phyloP scores from a whole-genome alignment of 2,888 invertebrate genomes.

The Gari tellinella region DNA sequence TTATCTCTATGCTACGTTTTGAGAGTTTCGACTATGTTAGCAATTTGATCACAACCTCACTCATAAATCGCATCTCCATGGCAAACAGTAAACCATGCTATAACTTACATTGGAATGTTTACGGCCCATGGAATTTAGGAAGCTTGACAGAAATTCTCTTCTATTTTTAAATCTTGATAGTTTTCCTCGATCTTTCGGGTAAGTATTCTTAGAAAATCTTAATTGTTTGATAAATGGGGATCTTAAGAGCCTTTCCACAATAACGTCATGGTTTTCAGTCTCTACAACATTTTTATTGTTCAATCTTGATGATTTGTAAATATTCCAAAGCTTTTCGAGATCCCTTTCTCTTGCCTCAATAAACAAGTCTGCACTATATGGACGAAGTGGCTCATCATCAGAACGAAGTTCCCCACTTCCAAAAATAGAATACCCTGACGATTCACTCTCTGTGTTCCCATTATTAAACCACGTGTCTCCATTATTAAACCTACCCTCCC shows the following conservation, averaged over 20 bases:
- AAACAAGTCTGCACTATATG: too few species aligned
- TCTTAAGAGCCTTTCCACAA: conserved; percentile 33
- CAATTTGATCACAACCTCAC: neutral
- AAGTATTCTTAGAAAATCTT: conserved; percentile 24
- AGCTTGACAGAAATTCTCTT: neutral
- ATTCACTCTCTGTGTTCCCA: conserved; percentile 44
- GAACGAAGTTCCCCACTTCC: conserved; percentile 14
- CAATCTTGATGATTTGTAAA: too few species aligned
- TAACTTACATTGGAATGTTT: conserved; percentile 58
- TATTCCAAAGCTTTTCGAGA: too few species aligned
- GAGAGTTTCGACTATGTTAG: too few species aligned
- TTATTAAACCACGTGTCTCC: conserved; percentile 22
- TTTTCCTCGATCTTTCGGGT: conserved; percentile 51
- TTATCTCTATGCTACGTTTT: too few species aligned
- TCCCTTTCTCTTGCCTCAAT: too few species aligned
- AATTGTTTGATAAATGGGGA: conserved; percentile 46
- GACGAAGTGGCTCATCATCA: neutral
- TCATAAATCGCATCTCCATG: neutral
- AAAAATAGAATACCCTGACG: conserved; percentile 46
- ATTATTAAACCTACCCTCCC: neutral
- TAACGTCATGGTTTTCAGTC: conserved; percentile 1
- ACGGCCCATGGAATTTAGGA: conserved; percentile 8
- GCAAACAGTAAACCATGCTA: conserved; percentile 12
- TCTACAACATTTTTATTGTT: neutral
- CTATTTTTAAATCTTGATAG: neutral